A percentile compares a stretch with the other conserved stretches of the same genome.
These are phyloP conservation scores for Ivindomyrus marchei DNA, from an alignment of 2,113 vertebrate genomes.

Conservation along the genomic window DNA sequence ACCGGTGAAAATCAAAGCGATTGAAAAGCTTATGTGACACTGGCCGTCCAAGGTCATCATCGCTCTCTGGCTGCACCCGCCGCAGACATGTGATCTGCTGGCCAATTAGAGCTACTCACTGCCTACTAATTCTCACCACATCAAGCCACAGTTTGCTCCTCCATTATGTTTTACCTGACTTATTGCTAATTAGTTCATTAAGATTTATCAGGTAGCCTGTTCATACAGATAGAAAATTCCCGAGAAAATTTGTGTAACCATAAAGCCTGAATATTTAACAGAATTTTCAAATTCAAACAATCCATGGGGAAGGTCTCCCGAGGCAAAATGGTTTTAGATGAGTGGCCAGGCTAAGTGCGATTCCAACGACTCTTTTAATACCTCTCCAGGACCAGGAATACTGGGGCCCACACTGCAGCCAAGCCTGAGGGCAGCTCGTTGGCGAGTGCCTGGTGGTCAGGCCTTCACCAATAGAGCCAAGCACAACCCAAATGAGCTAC, in stretches of 20 bases:
- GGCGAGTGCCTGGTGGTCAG: background rate
- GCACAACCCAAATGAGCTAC: background rate
- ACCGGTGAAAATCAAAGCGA: background rate
- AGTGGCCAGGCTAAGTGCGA: too few species aligned
- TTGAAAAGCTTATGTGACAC: background rate
- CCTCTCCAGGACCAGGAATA: too few species aligned
- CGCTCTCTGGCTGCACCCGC: background rate
- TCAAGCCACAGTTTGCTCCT: background rate
- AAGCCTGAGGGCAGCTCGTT: background rate
- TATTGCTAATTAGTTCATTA: background rate
- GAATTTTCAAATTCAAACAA: background rate
- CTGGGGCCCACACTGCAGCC: too few species aligned
- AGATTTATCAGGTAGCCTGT: background rate
- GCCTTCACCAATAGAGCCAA: background rate
- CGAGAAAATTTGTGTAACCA: background rate
- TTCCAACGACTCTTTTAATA: too few species aligned
- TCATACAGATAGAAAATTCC: background rate
- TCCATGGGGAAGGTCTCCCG: too few species aligned
- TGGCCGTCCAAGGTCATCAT: background rate
- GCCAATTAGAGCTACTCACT: background rate
- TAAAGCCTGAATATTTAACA: background rate
- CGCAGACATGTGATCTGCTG: background rate
- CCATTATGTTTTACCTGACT: background rate
- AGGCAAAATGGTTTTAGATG: too few species aligned
- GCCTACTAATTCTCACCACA: background rate